These are phyloP conservation scores for Tokudaia tokunoshimensis DNA, from an alignment of 2,797 vertebrate genomes.

Conservation along the genomic window DNA sequence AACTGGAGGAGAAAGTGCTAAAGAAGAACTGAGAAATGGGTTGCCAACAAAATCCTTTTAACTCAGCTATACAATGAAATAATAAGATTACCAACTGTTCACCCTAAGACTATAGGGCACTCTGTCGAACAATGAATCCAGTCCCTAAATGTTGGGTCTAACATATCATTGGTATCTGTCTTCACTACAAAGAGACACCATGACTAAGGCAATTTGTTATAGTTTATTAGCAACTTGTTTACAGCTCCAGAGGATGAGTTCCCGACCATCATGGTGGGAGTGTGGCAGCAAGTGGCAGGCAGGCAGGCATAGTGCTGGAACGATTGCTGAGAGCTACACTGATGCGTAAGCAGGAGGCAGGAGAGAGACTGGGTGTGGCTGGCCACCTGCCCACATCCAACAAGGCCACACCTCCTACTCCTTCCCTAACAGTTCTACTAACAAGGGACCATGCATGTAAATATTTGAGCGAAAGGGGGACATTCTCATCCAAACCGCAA, in stretches of 20 bases:
- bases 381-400: neutral
- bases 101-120: neutral
- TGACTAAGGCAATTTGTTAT: neutral
- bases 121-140: neutral
- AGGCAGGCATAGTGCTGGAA: neutral
- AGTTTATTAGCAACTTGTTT: neutral
- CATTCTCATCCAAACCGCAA: neutral
- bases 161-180: neutral
- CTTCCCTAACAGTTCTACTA: neutral
- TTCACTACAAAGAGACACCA: neutral
- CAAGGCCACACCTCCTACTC: neutral
- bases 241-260: neutral
- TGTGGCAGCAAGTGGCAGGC: neutral
- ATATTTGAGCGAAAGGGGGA: neutral
- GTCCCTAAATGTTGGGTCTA: neutral
- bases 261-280: neutral
- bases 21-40: neutral
- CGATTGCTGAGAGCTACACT: neutral
- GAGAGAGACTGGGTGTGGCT: neutral
- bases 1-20: neutral
- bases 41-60: slow-evolving; percentile 21
- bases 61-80: neutral
- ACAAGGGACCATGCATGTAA: neutral
- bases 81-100: neutral
- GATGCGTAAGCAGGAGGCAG: neutral